Evolutionary conservation across 2,113 vertebrate genomes (phyloP), one percentile per base, ranked within the genome.

Genomic region (Microtus oregoni): DNA sequence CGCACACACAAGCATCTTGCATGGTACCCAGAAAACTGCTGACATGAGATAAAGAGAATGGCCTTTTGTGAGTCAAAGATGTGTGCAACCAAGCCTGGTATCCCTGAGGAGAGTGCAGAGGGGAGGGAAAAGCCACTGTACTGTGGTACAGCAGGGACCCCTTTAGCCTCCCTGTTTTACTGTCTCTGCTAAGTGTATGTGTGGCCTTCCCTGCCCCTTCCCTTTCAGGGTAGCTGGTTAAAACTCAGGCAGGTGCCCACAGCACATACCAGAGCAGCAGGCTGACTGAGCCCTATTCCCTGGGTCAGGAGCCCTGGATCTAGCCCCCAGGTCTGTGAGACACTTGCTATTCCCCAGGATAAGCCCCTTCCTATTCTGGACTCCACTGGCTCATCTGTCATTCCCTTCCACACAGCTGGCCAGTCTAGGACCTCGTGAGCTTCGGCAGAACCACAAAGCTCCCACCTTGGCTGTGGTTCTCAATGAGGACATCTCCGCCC

Each of bases 1-100:
- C 1, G 20, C 1, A 2, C 24, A 47, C 28, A 52, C 20, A 26
- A 5, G 8, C 17, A 52, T 20, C 61, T 75, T 41, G 55, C 10
- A 41, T 19, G n/a, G 50, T 15, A 5, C 26, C 87, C 63, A 52
- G 87, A 11, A 77, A 67, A 78, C 79, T 78, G 50, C 0, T 24
- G 73, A 94, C 70, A 47, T 4, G 70, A 50, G 92, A 63, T 13
- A 67, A 65, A 41, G 38, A 52, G 55, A 76, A 35, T 47, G 52
- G 44, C 12, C 35, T 26, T 65, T 44, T 24, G 32, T 44, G 61
- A 70, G 24, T 26, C 15, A 44, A 8, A 70, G 89, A 55, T 32
- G 1, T 8, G 26, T 28, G 32, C 10, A 28, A 32, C 0, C 55
- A 44, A 73, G 0, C 50, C 20, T 22, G 41, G 7, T 15, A 38